A percentile compares a stretch with the other conserved stretches of the same genome.
Evolutionary conservation across 1,140 invertebrate species (phyloP).

Genomic region (Plectrocnemia conspersa): DNA sequence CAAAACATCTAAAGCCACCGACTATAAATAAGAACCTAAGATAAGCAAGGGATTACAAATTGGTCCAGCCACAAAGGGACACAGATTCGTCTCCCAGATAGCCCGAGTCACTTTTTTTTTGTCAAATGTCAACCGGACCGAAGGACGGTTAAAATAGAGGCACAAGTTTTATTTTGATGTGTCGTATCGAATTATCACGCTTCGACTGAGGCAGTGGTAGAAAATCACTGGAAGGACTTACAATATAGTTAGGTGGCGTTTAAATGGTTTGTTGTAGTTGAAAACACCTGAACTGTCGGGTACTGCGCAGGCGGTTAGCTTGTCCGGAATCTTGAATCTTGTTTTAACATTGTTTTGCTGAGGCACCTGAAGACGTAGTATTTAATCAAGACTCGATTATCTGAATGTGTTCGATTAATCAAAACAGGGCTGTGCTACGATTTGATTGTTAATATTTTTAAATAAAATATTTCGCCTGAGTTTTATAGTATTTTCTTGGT

Average conservation of each 20-base stretch:
- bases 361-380: background rate
- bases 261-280: too few relatives aligned
- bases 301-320: background rate
- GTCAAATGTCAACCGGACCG: conserved; percentile 24
- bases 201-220: background rate
- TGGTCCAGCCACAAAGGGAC: conserved; percentile 10
- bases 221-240: background rate
- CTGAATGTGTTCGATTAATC: background rate
- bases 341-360: conserved; percentile 1
- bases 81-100: conserved; percentile 4
- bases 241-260: background rate
- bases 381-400: background rate
- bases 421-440: conserved; percentile 4
- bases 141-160: background rate
- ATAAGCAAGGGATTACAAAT: conserved; percentile 6
- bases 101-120: conserved; percentile 19
- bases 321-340: background rate
- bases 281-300: too few relatives aligned
- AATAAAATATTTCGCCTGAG: too few relatives aligned
- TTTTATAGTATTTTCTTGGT: too few relatives aligned
- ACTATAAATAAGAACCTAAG: conserved; percentile 11
- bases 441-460: too few relatives aligned
- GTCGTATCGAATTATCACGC: conserved; percentile 26
- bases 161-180: conserved; percentile 15
- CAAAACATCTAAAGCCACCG: background rate